Base-by-base conservation (phyloP, 2,888 invertebrate genomes). In the Rotaria sp. region DNA sequence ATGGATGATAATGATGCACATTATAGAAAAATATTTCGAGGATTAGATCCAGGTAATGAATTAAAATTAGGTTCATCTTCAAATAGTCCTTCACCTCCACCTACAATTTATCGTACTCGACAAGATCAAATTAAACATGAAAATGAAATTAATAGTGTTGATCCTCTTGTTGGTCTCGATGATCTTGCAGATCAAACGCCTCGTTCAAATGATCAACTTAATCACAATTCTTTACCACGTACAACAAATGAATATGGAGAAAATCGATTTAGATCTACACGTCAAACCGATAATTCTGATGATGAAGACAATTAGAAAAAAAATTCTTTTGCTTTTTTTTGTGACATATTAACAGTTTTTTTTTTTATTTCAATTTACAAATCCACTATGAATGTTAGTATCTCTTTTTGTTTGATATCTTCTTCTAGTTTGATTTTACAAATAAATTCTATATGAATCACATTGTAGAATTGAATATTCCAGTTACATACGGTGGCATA, bases 401-500 rank as follows among this genome's bases (percentile, higher is more conserved):
- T 30, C 35, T 67, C 18, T 5, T 67, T 35, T 35, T 67, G n/a
- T 57, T 57, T 57, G 57, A 26, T 8, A 8, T n/a, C 30, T 35
- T 67, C 67, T 67, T 67, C 67, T 67, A 35, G 30, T 15, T 30
- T 18, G 4, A 30, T 30, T 67, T n/a, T 13, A 30, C 15, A 67
- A 67, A 30, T 35, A n/a, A 67, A 67, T 11, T 67, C 30, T n/a
- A 26, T 30, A 24, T 18, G 2, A 30, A 30, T 67, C 24, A 41
- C 2, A 21, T 5, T 24, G 45, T 45, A 13, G 38, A 26, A 38
- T 38, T 75, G 45, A 75, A 41, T 24, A 45, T 41, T 10, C 75
- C 75, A 38, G 75, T 75, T 11, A 75, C 75, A 41, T 75, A 75
- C 24, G 75, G 75, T 13, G 75, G 75, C 75, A 75, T 75, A 24